phyloP scores from a whole-genome alignment of 2,888 invertebrate species.

The Dryobota labecula region DNA sequence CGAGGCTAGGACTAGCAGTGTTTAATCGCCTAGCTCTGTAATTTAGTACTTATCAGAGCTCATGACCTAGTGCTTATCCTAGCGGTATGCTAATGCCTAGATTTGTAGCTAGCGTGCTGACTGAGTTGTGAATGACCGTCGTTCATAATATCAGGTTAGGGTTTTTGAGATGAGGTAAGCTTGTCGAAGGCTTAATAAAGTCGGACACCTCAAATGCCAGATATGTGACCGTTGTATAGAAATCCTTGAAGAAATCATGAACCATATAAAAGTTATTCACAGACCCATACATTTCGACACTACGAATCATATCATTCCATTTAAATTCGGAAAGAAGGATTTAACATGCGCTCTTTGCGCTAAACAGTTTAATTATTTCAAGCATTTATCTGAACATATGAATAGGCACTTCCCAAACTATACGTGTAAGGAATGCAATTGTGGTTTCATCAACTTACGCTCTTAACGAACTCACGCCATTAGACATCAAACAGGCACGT shows the following conservation, averaged over 20 bases:
- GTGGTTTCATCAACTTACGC: constrained; percentile 71
- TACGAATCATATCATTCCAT: constrained; percentile 68
- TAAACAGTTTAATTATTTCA: constrained; percentile 73
- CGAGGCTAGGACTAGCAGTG: constrained; percentile 38
- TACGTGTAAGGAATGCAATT: constrained; percentile 73
- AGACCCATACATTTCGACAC: constrained; percentile 49
- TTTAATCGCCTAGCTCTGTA: constrained; percentile 73
- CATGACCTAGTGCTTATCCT: constrained; percentile 78
- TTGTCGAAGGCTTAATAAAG: no score
- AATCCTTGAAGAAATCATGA: constrained; percentile 44
- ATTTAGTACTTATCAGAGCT: constrained; percentile 78
- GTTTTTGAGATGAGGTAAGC: background rate
- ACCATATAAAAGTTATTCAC: constrained; percentile 59
- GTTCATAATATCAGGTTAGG: background rate
- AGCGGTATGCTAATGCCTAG: constrained; percentile 80
- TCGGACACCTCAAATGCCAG: constrained; percentile 48
- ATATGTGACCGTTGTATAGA: constrained; percentile 51
- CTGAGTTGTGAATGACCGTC: constrained; percentile 10
- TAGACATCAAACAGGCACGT: constrained; percentile 61
- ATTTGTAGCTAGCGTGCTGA: constrained; percentile 58
- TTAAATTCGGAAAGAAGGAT: constrained; percentile 59
- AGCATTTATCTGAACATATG: constrained; percentile 78
- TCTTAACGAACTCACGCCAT: constrained; percentile 59
- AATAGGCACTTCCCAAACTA: constrained; percentile 79
- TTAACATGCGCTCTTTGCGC: constrained; percentile 75